Percentiles rank a stretch among this genome's conserved stretches.
Evolutionary conservation across 92 coral and sea anemone genomes (phyloP).

Genomic region (Metridium senile): DNA sequence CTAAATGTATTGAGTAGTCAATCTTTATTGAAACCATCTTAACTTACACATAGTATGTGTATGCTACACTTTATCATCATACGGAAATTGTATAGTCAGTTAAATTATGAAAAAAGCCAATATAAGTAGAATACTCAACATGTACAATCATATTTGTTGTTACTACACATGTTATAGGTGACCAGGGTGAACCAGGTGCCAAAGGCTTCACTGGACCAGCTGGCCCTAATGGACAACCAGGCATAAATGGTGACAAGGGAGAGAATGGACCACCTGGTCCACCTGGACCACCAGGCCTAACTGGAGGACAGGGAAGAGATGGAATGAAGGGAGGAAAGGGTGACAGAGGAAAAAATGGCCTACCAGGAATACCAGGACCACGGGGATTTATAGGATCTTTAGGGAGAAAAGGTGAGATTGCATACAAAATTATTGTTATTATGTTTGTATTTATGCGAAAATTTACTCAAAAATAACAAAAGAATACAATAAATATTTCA

Average conservation of each 20-base stretch:
- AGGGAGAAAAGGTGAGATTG: constrained; percentile 12
- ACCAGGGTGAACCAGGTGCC: not conserved
- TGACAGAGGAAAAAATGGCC: constrained; percentile 41
- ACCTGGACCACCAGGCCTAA: constrained; percentile 31
- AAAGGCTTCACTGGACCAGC: constrained; percentile 45
- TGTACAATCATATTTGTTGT: no score
- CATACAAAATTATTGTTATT: no score
- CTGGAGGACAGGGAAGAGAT: constrained; percentile 32
- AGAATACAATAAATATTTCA: no score
- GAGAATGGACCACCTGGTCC: constrained; percentile 20
- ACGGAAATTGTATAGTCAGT: no score
- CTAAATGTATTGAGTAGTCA: no score
- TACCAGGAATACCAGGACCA: constrained; percentile 53
- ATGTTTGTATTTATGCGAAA: no score
- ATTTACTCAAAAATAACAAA: no score
- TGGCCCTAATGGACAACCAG: constrained; percentile 48
- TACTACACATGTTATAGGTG: constrained; percentile 27
- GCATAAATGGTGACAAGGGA: constrained; percentile 21
- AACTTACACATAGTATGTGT: no score
- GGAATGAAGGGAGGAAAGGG: constrained; percentile 29
- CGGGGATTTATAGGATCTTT: constrained; percentile 26
- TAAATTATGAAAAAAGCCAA: no score
- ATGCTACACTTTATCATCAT: no score
- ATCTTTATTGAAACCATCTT: no score
- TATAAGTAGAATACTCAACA: no score